A percentile compares a stretch with the other conserved stretches of the same genome.
Evolutionary conservation across 2,113 vertebrate species (phyloP).

Genomic region (Leuciscus idus): DNA sequence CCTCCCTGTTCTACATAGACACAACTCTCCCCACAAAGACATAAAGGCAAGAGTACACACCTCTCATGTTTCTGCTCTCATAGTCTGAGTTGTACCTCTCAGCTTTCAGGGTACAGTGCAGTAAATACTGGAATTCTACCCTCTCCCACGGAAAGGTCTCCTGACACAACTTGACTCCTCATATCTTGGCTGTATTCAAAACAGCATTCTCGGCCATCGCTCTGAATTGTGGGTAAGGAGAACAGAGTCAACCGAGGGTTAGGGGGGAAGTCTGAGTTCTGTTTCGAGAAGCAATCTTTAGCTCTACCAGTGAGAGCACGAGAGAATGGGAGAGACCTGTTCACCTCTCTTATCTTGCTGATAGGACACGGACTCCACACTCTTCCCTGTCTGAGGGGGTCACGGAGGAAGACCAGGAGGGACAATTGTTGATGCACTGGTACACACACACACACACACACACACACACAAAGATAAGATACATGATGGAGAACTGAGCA

Average conservation of each 20-base stretch:
- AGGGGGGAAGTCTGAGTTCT: slow-evolving; percentile 32
- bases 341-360: slow-evolving; percentile 75
- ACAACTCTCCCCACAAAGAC: slow-evolving; percentile 35
- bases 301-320: slow-evolving; percentile 51
- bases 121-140: slow-evolving; percentile 38
- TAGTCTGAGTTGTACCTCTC: slow-evolving; percentile 37
- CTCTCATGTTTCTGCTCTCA: slow-evolving; percentile 32
- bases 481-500: slow-evolving; percentile 60
- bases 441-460: slow-evolving; percentile 17
- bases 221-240: slow-evolving; percentile 36
- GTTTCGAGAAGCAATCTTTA: slow-evolving; percentile 47
- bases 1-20: slow-evolving; percentile 30
- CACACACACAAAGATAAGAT: slow-evolving; percentile 69
- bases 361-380: slow-evolving; percentile 71
- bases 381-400: slow-evolving; percentile 63
- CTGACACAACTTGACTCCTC: slow-evolving; percentile 42
- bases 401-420: slow-evolving; percentile 71
- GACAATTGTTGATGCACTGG: slow-evolving; percentile 71
- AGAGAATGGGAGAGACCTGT: slow-evolving; percentile 59
- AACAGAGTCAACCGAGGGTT: slow-evolving; percentile 23
- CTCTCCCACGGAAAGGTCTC: slow-evolving; percentile 34
- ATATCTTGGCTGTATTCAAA: slow-evolving; percentile 46
- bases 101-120: slow-evolving; percentile 45
- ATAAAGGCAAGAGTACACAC: slow-evolving; percentile 29
- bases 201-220: slow-evolving; percentile 7